These are phyloP conservation scores for Wiebesia pumilae DNA, from an alignment of 1,140 invertebrate species.

Conservation along the genomic window DNA sequence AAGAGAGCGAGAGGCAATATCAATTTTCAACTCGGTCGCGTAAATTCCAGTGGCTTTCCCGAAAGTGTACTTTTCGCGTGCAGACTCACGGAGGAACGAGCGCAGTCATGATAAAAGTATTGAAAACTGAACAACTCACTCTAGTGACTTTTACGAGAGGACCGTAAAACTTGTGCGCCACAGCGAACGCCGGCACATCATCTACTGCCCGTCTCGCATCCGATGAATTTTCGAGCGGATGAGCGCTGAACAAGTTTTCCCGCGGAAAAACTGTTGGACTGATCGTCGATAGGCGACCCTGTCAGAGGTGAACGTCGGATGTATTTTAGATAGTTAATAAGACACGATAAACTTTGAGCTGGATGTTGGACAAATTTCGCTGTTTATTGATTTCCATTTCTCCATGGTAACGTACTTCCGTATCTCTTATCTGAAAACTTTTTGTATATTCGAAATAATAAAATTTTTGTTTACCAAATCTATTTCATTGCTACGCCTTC, in stretches of 20 bases:
- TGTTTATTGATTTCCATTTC: background rate
- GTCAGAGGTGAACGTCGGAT: background rate
- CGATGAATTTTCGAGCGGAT: background rate
- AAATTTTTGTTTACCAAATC: background rate
- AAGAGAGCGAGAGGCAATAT: background rate
- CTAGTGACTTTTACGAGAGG: constrained; percentile 23
- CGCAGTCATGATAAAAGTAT: constrained; percentile 47
- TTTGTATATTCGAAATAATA: background rate
- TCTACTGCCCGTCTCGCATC: background rate
- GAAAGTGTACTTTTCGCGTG: background rate
- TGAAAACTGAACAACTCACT: background rate
- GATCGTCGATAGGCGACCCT: background rate
- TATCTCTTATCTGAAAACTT: background rate
- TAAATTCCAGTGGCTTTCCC: constrained; percentile 1
- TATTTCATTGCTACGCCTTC: background rate
- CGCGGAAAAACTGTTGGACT: background rate
- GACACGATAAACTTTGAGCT: background rate
- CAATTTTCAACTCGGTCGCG: constrained; percentile 18
- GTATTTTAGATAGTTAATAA: background rate
- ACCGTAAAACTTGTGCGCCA: constrained; percentile 39
- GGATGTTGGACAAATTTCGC: background rate
- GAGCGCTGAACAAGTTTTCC: background rate
- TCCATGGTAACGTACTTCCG: background rate
- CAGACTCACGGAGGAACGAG: background rate
- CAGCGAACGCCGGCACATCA: background rate